Base-by-base conservation (phyloP, 2,113 vertebrate genomes). In the Channa maculata region DNA sequence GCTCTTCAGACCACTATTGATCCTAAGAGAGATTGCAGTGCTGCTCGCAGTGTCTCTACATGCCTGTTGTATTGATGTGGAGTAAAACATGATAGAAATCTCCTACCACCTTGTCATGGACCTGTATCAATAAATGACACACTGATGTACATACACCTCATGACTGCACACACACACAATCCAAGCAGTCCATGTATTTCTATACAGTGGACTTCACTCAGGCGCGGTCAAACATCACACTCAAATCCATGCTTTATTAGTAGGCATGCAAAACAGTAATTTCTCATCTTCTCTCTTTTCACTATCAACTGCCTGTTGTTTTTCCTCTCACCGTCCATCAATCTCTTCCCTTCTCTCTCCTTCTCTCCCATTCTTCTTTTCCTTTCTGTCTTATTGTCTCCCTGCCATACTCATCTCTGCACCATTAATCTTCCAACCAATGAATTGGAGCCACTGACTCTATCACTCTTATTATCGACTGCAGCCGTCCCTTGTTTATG, bases 391-490 rank as follows among this genome's bases (percentile, higher is more conserved):
- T 65, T 70, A 85, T 85, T 85, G 79, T 85, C 83, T 83, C 72
- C 48, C 75, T 50, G 67, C 81, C 44, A 51, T 68, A 50, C 64
- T 89, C 74, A 83, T 86, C 82, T 81, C 75, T 69, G 71, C 72
- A 62, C 77, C 84, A 90, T 93, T 92, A 89, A 92, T 92, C 90
- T 91, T 90, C 79, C 85, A 79, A 62, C 79, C 86, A 88, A 88
- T 91, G 84, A 93, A 91, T 90, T 82, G 85, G 71, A 85, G 73
- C 81, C 85, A 75, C 84, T 59, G 91, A 87, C 90, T 92, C 85
- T 82, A 90, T 93, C 91, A 80, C 72, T 85, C 65, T 82, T 74
- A 77, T 88, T 90, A 92, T 92, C 76, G 79, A 79, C 89, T 86
- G 67, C 77, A 86, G 85, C 73, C 71, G 62, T 87, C 66, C 70